Evolutionary conservation across 1,140 invertebrate species (phyloP).

Genomic region (Sarcophaga bullata): DNA sequence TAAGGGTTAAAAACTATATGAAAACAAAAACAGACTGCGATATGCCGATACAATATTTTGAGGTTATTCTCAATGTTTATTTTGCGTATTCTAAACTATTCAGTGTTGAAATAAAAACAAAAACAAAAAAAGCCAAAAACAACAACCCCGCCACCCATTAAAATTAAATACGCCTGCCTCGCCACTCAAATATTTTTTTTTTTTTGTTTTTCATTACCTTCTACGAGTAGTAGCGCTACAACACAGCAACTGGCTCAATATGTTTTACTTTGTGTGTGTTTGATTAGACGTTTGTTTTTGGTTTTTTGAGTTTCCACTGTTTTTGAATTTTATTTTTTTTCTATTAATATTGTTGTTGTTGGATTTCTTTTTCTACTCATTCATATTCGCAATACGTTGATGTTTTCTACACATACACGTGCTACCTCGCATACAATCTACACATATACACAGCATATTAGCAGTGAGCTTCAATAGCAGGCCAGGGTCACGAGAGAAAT

Average conservation of each 20-base stretch:
- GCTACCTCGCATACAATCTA: neutral
- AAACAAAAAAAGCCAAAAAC: neutral
- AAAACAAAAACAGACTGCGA: neutral
- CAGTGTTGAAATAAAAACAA: neutral
- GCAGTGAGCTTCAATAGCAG: slow-evolving; percentile 60
- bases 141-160: no score
- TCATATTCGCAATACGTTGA: slow-evolving; percentile 34
- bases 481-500: slow-evolving; percentile 62
- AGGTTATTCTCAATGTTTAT: slow-evolving; percentile 12
- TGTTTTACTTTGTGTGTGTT: slow-evolving; percentile 17
- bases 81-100: slow-evolving; percentile 11
- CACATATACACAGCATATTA: slow-evolving; percentile 9
- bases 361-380: neutral
- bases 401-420: neutral
- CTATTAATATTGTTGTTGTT: slow-evolving; percentile 5
- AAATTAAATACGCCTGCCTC: no score
- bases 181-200: no score
- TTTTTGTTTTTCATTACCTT: no score
- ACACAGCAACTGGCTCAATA: slow-evolving; percentile 28
- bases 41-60: slow-evolving; percentile 6
- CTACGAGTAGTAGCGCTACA: neutral
- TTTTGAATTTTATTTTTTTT: neutral
- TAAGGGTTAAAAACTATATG: neutral
- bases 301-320: no score
- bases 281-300: no score